phyloP scores from a whole-genome alignment of 1,140 invertebrate species.

The Bombus turneri region DNA sequence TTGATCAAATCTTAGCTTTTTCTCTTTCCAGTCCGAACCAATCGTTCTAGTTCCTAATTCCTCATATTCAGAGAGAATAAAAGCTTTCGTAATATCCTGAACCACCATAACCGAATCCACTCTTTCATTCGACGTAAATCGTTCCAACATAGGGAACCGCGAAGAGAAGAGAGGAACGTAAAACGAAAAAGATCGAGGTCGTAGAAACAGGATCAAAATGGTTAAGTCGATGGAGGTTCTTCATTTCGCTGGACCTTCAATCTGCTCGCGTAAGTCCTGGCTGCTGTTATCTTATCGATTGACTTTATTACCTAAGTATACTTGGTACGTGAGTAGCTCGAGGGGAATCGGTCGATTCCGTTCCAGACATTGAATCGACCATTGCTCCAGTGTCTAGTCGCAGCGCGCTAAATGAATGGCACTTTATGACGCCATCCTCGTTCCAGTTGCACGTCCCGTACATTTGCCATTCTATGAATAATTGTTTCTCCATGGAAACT shows the following conservation, averaged over 20 bases:
- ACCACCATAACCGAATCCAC: too few relatives aligned
- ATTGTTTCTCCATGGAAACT: conserved; percentile 17
- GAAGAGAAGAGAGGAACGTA: neutral
- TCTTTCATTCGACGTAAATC: neutral
- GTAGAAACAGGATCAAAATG: neutral
- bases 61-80: too few relatives aligned
- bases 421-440: conserved; percentile 16
- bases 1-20: neutral
- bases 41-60: neutral
- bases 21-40: neutral
- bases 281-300: conserved; percentile 47
- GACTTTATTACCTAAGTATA: conserved; percentile 44
- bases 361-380: conserved; percentile 36
- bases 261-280: conserved; percentile 26
- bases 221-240: neutral
- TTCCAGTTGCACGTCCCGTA: conserved; percentile 12
- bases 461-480: conserved; percentile 19
- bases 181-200: neutral
- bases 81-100: neutral
- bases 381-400: conserved; percentile 19
- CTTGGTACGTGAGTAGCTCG: conserved; percentile 33
- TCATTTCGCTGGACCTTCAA: conserved; percentile 14
- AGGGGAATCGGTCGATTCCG: conserved; percentile 34
- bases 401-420: conserved; percentile 27
- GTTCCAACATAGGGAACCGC: neutral